Evolutionary conservation across 2,113 vertebrate species (phyloP).

Genomic region (Grammomys dolichurus): DNA sequence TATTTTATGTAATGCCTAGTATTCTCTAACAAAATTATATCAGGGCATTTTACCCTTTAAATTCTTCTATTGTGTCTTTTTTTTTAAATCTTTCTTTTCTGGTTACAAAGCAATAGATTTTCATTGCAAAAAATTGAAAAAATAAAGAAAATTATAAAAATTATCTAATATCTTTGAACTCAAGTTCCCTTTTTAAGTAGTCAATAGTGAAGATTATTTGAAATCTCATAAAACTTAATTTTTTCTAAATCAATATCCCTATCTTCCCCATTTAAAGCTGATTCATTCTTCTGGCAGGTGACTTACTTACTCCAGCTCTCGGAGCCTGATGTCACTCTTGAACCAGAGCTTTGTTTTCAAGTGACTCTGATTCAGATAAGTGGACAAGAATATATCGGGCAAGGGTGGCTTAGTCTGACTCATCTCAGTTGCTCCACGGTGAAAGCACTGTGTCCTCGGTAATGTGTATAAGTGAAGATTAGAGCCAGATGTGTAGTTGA

Average conservation of each 20-base stretch:
- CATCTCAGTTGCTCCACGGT: neutral
- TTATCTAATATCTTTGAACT: neutral
- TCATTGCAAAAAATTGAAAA: conserved; percentile 36
- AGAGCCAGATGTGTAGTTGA: neutral
- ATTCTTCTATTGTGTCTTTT: neutral
- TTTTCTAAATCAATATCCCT: conserved; percentile 29
- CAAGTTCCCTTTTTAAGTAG: neutral
- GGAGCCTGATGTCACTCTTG: neutral
- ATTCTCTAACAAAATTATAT: conserved; percentile 44
- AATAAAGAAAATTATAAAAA: conserved; percentile 8
- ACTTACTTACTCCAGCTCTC: neutral
- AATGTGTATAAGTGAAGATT: conserved; percentile 40
- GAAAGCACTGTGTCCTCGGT: conserved; percentile 27
- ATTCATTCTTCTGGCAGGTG: neutral
- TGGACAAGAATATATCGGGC: neutral
- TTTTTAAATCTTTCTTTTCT: conserved; percentile 17
- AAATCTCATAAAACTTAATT: conserved; percentile 55
- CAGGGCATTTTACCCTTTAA: neutral
- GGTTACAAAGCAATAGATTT: neutral
- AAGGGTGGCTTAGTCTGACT: neutral
- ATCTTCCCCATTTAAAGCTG: neutral
- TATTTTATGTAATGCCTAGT: conserved; percentile 25
- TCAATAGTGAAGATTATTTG: neutral
- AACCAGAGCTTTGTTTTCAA: neutral
- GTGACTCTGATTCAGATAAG: neutral